Base-by-base conservation (phyloP, 2,888 invertebrate genomes). In the Epistrophe grossulariae region DNA sequence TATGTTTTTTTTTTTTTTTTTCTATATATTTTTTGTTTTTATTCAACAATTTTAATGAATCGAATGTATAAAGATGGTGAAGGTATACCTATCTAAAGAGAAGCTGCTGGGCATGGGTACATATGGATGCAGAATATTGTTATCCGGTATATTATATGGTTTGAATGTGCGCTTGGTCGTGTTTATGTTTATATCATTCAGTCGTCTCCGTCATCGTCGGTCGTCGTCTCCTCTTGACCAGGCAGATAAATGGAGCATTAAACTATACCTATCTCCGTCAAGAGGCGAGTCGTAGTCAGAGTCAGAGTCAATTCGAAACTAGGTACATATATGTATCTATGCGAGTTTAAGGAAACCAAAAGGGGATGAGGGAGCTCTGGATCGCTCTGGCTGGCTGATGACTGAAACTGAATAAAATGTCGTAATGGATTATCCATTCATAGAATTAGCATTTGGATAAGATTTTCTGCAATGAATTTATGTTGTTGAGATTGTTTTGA, bases 351-450 rank as follows among this genome's bases (percentile, higher is more conserved):
- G 45, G 35, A 73, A 59, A 11, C 38, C 6, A 19, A 55, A n/a
- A 55, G 9, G 17, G 66, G 15, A 10, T 52, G 38, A 48, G 31
- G 7, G 19, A 50, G n/a, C 17, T 10, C 4, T 35, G 35, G 17
- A 19, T 48, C 5, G 6, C 28, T 15, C 24, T 24, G 24, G 28
- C 5, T 38, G n/a, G 40, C 70, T 70, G 45, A 70, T 64, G 66
- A 70, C 70, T 70, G 70, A 70, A 70, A 28, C 52, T 68, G 84
- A 71, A 81, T 81, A 55, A 77, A 81, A 81, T 84, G 72, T 72
- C 66, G 74, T 84, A 84, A 84, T 81, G 84, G 77, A 77, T 81
- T 72, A 84, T 77, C 84, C 84, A 84, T 84, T 84, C 84, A 84
- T 80, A 60, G 81, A 84, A 80, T 77, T 60, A 77, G 72, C 68